Evolutionary conservation across 2,888 invertebrate genomes (phyloP).

Genomic region (Lepetodrilus schrolli): DNA sequence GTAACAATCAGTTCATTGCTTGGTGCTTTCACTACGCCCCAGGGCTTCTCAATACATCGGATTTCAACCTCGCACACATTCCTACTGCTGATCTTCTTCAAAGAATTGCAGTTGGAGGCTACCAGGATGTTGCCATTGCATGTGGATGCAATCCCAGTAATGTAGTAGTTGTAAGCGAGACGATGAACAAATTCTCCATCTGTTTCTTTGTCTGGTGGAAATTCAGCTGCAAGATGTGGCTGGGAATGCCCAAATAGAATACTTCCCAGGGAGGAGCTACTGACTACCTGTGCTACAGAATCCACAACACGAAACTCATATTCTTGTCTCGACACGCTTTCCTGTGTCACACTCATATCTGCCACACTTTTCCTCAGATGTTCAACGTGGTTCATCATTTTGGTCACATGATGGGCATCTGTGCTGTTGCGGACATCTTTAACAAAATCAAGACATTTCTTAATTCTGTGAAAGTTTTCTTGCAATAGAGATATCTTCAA

Average conservation of each 20-base stretch:
- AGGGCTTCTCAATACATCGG: slow-evolving; percentile 6
- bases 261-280: neutral
- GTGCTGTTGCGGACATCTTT: neutral
- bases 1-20: slow-evolving; percentile 29
- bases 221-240: neutral
- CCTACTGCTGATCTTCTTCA: neutral
- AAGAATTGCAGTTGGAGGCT: slow-evolving; percentile 3
- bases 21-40: slow-evolving; percentile 32
- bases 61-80: neutral
- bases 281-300: neutral
- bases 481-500: slow-evolving; percentile 1
- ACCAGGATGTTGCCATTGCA: neutral
- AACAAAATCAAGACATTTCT: slow-evolving; percentile 8
- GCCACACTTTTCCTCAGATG: neutral
- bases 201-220: neutral
- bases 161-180: neutral
- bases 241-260: neutral
- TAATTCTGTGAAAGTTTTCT: neutral
- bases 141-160: slow-evolving; percentile 3
- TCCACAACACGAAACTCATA: slow-evolving; percentile 12
- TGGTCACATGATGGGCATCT: slow-evolving; percentile 12
- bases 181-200: slow-evolving; percentile 5
- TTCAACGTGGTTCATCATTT: slow-evolving; percentile 15
- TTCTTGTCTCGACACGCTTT: neutral
- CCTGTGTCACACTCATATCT: neutral